These are phyloP conservation scores for Drosophila tropicalis DNA, from an alignment of 1,140 invertebrate genomes.

Conservation along the genomic window DNA sequence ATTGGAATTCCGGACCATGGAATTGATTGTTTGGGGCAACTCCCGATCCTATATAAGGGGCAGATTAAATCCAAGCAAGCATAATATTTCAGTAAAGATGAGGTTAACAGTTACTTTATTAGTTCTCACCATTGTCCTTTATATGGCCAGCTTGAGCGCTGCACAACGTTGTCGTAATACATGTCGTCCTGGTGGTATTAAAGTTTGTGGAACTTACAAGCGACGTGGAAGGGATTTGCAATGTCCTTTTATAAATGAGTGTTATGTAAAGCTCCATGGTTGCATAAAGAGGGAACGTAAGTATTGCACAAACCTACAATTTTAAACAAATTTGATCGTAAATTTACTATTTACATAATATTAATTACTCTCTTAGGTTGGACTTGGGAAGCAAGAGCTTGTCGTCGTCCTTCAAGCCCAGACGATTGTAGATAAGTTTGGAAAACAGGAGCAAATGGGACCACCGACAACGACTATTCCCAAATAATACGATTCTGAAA, in stretches of 20 bases:
- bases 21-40: not conserved
- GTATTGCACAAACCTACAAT: not conserved
- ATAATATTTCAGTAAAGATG: not conserved
- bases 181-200: not conserved
- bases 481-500: too few species aligned
- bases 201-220: not conserved
- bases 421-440: not conserved
- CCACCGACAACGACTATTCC: too few species aligned
- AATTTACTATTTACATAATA: not conserved
- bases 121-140: not conserved
- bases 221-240: constrained; percentile 8
- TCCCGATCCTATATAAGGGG: constrained; percentile 2
- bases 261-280: not conserved
- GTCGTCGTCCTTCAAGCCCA: not conserved
- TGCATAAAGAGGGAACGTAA: constrained; percentile 3
- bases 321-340: too few species aligned
- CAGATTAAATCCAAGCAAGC: not conserved
- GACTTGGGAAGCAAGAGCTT: not conserved
- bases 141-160: not conserved
- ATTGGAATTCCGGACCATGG: too few species aligned
- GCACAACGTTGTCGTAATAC: not conserved
- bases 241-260: not conserved
- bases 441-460: not conserved
- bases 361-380: not conserved
- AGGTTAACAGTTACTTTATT: constrained; percentile 2